These are phyloP conservation scores for Nomada goodeniana DNA, from an alignment of 2,888 invertebrate genomes.

Conservation along the genomic window DNA sequence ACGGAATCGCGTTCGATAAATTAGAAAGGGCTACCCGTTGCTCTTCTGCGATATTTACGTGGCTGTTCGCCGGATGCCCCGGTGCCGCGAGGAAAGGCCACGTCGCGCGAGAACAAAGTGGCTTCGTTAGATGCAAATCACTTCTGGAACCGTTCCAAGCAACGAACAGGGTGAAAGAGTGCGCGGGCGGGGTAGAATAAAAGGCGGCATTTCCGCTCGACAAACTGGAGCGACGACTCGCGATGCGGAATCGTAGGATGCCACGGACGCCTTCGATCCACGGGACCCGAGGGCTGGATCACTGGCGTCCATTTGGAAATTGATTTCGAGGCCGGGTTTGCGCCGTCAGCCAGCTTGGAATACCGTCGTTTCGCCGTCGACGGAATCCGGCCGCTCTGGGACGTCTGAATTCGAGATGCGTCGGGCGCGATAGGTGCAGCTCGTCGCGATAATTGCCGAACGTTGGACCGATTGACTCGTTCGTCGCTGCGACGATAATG, in stretches of 20 bases:
- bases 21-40: not conserved
- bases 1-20: not conserved
- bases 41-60: conserved; percentile 3
- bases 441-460: conserved; percentile 1
- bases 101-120: conserved; percentile 66
- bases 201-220: conserved; percentile 65
- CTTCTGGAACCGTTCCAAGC: conserved; percentile 69
- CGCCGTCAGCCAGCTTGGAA: conserved; percentile 25
- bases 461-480: not conserved
- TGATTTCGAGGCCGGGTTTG: conserved; percentile 19
- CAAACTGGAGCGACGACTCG: conserved; percentile 57
- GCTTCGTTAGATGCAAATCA: conserved; percentile 74
- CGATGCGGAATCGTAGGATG: conserved; percentile 36
- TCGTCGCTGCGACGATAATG: not conserved
- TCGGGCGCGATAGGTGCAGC: conserved; percentile 1
- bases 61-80: conserved; percentile 20
- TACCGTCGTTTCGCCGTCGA: conserved; percentile 30
- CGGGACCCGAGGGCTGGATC: not conserved
- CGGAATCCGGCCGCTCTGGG: conserved; percentile 20
- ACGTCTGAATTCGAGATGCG: conserved; percentile 23
- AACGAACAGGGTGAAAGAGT: not conserved
- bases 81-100: conserved; percentile 41
- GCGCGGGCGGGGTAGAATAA: conserved; percentile 47
- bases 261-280: conserved; percentile 39
- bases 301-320: conserved; percentile 26